phyloP scores from a whole-genome alignment of 2,113 vertebrate genomes.

The Dromiciops gliroides region DNA sequence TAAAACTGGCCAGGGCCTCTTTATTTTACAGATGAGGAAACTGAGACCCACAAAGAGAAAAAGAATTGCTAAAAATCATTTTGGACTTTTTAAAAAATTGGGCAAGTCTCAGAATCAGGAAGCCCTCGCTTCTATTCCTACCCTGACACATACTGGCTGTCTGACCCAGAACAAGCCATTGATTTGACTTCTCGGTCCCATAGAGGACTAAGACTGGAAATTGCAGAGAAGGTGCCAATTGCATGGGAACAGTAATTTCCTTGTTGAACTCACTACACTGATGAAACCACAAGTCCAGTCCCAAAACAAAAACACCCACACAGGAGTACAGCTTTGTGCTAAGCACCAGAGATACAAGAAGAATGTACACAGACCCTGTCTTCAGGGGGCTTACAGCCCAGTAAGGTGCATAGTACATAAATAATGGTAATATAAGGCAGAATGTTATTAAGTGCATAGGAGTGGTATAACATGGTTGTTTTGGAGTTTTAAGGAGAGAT shows the following conservation, averaged over 20 bases:
- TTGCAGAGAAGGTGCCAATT: neutral
- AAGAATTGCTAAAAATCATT: neutral
- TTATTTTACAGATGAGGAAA: neutral
- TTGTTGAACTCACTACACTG: neutral
- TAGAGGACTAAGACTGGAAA: neutral
- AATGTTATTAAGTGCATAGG: neutral
- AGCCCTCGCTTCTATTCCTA: neutral
- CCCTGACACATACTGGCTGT: neutral
- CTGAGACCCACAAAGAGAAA: neutral
- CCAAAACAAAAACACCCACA: neutral
- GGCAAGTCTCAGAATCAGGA: neutral
- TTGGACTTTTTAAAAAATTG: neutral
- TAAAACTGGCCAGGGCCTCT: neutral
- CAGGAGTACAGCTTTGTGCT: neutral
- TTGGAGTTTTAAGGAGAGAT: neutral
- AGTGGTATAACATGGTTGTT: neutral
- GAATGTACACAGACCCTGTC: neutral
- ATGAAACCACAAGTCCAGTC: neutral
- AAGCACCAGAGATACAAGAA: neutral
- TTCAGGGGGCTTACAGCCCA: neutral
- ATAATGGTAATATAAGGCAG: neutral
- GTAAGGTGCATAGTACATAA: neutral
- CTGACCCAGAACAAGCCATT: neutral
- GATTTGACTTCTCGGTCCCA: neutral
- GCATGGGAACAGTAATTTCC: neutral